Evolutionary conservation across 2,888 invertebrate genomes (phyloP), one percentile per base, ranked within the genome.

Genomic region (Melanargia galathea): DNA sequence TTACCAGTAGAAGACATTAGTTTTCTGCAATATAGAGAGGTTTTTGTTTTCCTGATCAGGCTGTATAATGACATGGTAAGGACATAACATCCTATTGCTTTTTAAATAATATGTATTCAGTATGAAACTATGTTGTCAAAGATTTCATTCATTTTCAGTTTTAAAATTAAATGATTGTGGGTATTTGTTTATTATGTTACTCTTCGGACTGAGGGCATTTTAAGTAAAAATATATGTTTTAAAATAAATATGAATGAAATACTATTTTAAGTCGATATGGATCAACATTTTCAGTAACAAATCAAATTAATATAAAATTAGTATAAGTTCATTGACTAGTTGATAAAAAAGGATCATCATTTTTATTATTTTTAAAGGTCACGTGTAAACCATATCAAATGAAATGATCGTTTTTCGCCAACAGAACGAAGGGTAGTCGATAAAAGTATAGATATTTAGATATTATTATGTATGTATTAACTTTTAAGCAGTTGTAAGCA

Each of bases 401-500:
- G 18, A 30, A 43, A 26, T 18, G 7, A 52, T 43, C 7, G 16
- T 26, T 40, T 46, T 56, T 35, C 38, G 58, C 49, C 63, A 48
- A 18, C 55, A 49, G 60, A 24, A 55, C 60, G 60, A 49, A 49
- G 63, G 48, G 56, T 54, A 59, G 30, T 16, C 13, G 18, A 20
- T 33, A 35, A 52, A 52, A 52, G 13, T 52, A 52, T 52, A 35
- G 18, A 35, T 52, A 52, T n/a, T n/a, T n/a, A n/a, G n/a, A n/a
- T n/a, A n/a, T n/a, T n/a, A n/a, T 35, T 52, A 52, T 11, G 13
- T 51, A 18, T 52, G 35, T 52, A 20, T 52, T 35, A 35, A 52
- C 13, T 52, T 22, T 18, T 52, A 35, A 62, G 18, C 45, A 54
- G 35, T 38, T 49, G 45, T 57, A 61, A 66, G 54, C 63, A 74